A percentile compares a stretch with the other conserved stretches of the same genome.
These are phyloP conservation scores for Pycnonotus jocosus DNA, from an alignment of 2,113 vertebrate species.

Conservation along the genomic window DNA sequence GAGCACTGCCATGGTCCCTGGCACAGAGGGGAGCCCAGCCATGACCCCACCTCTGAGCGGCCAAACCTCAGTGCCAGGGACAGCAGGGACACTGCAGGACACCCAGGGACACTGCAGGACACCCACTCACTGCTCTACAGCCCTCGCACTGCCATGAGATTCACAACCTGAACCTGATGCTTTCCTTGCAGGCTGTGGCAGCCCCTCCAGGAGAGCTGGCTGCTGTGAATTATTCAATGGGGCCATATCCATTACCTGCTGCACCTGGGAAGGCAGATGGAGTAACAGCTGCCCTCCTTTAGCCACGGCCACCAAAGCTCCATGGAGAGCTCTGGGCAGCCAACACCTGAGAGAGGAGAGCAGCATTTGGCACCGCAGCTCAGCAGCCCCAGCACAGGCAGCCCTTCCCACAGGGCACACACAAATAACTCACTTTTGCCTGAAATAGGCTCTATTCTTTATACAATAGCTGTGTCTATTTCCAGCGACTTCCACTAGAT, in stretches of 20 bases:
- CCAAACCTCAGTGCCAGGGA: neutral
- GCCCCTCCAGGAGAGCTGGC: neutral
- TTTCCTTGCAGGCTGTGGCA: neutral
- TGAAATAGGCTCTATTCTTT: neutral
- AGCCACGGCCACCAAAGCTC: neutral
- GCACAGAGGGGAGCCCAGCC: neutral
- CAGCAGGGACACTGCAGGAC: neutral
- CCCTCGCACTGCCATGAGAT: neutral
- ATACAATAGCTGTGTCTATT: neutral
- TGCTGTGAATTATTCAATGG: constrained; percentile 24
- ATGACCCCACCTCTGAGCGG: accelerated
- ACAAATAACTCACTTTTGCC: neutral
- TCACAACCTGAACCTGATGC: neutral
- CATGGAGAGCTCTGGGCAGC: neutral
- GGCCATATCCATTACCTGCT: constrained; percentile 26
- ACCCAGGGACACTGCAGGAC: neutral
- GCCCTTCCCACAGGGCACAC: neutral
- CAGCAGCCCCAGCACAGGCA: neutral
- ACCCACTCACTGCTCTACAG: neutral
- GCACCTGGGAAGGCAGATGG: neutral
- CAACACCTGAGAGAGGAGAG: neutral
- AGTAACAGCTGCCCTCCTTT: neutral
- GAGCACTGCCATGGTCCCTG: neutral
- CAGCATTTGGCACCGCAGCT: neutral
- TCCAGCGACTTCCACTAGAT: neutral